Conservation (phyloP, 2,113 vertebrate species). For the Lichenostomus cassidix region DNA sequence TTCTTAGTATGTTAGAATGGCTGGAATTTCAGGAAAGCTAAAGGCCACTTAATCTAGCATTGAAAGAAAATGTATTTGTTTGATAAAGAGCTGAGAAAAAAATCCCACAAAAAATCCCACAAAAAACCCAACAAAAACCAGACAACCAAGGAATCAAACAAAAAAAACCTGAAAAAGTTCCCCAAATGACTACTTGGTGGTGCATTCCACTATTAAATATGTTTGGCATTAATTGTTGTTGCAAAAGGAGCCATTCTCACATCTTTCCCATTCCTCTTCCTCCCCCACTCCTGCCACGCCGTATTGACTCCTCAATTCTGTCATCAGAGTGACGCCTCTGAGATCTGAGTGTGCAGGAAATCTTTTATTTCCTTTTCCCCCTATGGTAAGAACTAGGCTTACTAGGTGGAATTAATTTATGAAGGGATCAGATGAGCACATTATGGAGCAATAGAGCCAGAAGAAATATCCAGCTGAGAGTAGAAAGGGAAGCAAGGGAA, state of each 20-base stretch:
- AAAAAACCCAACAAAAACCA: neutral
- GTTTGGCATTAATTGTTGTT: neutral
- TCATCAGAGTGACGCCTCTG: neutral
- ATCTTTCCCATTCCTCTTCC: neutral
- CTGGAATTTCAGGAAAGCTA: neutral
- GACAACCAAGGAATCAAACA: neutral
- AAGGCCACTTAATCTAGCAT: neutral
- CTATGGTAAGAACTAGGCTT: neutral
- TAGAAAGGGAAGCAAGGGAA: neutral
- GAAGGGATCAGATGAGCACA: neutral
- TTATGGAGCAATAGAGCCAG: neutral
- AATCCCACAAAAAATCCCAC: rapidly evolving
- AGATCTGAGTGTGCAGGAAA: neutral
- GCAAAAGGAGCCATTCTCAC: neutral
- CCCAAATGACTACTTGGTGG: neutral
- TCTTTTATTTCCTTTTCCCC: neutral
- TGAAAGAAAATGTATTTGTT: neutral
- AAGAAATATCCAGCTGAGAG: neutral
- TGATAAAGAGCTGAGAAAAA: neutral
- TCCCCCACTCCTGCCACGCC: rapidly evolving
- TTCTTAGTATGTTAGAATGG: neutral
- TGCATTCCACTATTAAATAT: neutral
- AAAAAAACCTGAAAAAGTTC: neutral
- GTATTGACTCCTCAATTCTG: neutral
- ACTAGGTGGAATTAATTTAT: neutral